A percentile compares a stretch with the other conserved stretches of the same genome.
These are phyloP conservation scores for Chesias legatella DNA, from an alignment of 2,888 invertebrate species.

Conservation along the genomic window DNA sequence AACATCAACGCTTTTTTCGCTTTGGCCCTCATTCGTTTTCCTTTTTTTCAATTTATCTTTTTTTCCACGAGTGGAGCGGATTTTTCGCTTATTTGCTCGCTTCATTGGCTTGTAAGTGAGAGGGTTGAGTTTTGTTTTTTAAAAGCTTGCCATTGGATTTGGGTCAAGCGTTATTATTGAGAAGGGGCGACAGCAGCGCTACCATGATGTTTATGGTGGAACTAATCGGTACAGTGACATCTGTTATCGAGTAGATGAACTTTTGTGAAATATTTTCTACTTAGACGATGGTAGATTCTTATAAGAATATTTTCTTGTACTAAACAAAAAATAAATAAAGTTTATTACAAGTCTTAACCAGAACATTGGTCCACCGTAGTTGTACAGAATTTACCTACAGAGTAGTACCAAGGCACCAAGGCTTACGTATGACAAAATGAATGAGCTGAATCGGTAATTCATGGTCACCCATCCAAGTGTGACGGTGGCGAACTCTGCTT, in stretches of 20 bases:
- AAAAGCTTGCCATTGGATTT: constrained; percentile 51
- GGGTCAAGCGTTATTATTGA: constrained; percentile 48
- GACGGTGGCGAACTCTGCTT: too few species aligned
- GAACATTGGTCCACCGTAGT: too few species aligned
- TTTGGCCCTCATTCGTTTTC: constrained; percentile 38
- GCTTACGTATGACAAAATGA: too few species aligned
- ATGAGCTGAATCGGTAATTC: too few species aligned
- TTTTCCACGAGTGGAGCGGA: constrained; percentile 69
- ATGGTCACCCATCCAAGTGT: too few species aligned
- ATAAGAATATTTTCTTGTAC: neutral
- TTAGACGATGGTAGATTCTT: neutral
- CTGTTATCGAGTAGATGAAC: constrained; percentile 15
- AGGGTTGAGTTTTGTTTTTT: constrained; percentile 59
- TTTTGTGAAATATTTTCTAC: neutral
- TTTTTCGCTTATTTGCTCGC: constrained; percentile 79
- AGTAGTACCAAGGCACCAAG: too few species aligned
- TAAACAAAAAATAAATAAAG: too few species aligned
- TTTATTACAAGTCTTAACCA: too few species aligned
- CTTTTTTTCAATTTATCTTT: constrained; percentile 68
- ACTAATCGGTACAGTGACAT: constrained; percentile 33
- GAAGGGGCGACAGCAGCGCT: constrained; percentile 26
- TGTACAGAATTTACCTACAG: too few species aligned
- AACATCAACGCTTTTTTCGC: constrained; percentile 58
- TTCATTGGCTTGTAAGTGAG: constrained; percentile 79
- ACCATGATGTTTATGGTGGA: constrained; percentile 28